Base-by-base conservation (phyloP, 1,140 invertebrate species). In the Lineus longissimus region DNA sequence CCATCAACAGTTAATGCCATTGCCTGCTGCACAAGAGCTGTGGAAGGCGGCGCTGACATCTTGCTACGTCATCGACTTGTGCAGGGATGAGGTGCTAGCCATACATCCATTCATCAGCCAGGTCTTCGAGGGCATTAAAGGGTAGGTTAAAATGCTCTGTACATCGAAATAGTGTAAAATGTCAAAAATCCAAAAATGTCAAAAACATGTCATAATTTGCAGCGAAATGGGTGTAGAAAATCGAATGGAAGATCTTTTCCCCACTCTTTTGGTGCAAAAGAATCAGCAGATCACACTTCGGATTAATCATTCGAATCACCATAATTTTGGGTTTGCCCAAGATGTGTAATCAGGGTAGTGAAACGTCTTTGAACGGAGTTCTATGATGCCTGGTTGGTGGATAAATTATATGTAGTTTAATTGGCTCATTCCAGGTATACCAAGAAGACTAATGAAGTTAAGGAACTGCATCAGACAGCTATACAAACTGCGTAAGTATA, bases 51-150 rank as follows among this genome's bases (percentile, higher is more conserved):
- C 95, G 9, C 81, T 99, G 9, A 92, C 97, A 76, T 93, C 91
- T 29, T 90, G 92, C 17, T 97, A 96, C 91, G 94, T 97, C 1
- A 85, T 97, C 27, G 91, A 93, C 13, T 82, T 99, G 2, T 99
- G 98, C 77, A 85, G 97, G 57, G 97, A 99, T 85, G 97, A 99
- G 86, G 93, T 98, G 0, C 87, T 99, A 58, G 91, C 95, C 72
- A 94, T 95, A 65, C 96, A 99, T 83, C 87, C 91, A 25, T 97
- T 95, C 73, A 90, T 98, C 66, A 91, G 93, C 75, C 84, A 85
- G 40, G 97, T 93, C 77, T 97, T 99, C 82, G 97, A 99, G 77
- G 86, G 89, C 7, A 89, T 98, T 27, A 99, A 98, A 85, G 94
- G 95, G 74, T 82, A 69, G 64, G 59, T 62, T n/a, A 45, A 33